These are phyloP conservation scores for Diploptera punctata DNA, from an alignment of 2,888 invertebrate genomes.

Conservation along the genomic window DNA sequence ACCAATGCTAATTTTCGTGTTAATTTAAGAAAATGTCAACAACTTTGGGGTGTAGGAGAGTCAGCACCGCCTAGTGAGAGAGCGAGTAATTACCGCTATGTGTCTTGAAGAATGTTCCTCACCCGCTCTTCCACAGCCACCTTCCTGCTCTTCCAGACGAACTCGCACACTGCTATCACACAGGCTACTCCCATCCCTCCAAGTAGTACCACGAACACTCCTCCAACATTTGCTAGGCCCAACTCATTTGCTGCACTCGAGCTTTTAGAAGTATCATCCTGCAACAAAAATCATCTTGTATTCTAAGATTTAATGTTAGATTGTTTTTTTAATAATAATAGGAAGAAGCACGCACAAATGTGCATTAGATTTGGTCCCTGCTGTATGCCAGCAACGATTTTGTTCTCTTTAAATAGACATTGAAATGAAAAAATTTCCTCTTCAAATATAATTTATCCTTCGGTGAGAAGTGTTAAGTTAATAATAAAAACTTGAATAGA, in stretches of 20 bases:
- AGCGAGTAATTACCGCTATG: slow-evolving; percentile 24
- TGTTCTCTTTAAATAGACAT: no score
- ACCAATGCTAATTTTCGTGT: no score
- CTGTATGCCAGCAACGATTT: no score
- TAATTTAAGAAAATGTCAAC: no score
- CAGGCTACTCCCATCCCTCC: slow-evolving; percentile 91
- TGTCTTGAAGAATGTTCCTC: slow-evolving; percentile 52
- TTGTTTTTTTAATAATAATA: no score
- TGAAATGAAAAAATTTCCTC: no score
- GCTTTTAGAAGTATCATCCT: slow-evolving; percentile 86
- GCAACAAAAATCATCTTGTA: slow-evolving; percentile 37
- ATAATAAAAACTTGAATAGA: no score
- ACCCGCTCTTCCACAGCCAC: slow-evolving; percentile 92
- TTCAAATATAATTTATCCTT: no score
- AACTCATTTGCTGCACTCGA: slow-evolving; percentile 88
- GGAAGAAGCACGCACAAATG: neutral
- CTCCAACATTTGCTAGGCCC: slow-evolving; percentile 94
- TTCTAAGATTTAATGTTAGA: neutral
- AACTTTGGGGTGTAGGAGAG: neutral
- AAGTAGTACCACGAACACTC: slow-evolving; percentile 95
- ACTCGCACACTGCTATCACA: slow-evolving; percentile 93
- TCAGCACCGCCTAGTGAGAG: slow-evolving; percentile 13
- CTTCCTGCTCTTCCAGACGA: slow-evolving; percentile 94
- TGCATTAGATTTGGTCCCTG: no score
- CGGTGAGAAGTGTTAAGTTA: no score